Evolutionary conservation across 2,888 invertebrate species (phyloP), one percentile per base, ranked within the genome.

Genomic region (Andrena dorsata): DNA sequence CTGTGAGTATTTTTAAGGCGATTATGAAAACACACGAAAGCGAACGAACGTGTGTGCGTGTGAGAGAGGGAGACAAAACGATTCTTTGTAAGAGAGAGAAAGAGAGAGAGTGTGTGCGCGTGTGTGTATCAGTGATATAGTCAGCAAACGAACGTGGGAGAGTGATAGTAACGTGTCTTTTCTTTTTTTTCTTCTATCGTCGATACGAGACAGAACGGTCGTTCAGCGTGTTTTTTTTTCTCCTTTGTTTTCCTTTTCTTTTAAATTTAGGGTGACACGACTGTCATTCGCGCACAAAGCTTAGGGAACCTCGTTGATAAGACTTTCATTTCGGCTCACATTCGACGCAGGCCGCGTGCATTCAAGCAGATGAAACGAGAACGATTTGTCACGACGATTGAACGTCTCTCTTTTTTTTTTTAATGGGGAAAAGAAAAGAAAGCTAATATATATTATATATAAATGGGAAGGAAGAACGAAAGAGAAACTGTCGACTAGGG

Each of bases 1-100:
- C 86, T 87, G 84, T 84, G 86, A 86, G 82, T 91, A 90, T 87
- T 90, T 90, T 86, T 90, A 90, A 91, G 88, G 73, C 60, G 83
- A 80, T 85, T 83, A 78, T 83, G n/a, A 73, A 83, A 20, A 75
- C 60, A 60, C 28, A 41, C 8, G 32, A 4, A 23, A 30, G 5
- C n/a, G 66, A 49, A 20, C 6, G n/a, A 63, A n/a, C 30, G 13
- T 30, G 32, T 20, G 30, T 68, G 66, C 41, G 26, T 13, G 32
- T 30, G 20, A 66, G 30, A 65, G 26, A 8, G 53, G 63, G 28
- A 26, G 69, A 56, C n/a, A 30, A 30, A 20, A 47, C 56, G 23
- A 56, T 20, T 23, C 23, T 56, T 56, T 10, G 20, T 10, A 26
- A 23, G 23, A 76, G 53, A 26, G 51, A n/a, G 58, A 58, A 58